Evolutionary conservation across 2,113 vertebrate species (phyloP).

Genomic region (Colinus virginianus): DNA sequence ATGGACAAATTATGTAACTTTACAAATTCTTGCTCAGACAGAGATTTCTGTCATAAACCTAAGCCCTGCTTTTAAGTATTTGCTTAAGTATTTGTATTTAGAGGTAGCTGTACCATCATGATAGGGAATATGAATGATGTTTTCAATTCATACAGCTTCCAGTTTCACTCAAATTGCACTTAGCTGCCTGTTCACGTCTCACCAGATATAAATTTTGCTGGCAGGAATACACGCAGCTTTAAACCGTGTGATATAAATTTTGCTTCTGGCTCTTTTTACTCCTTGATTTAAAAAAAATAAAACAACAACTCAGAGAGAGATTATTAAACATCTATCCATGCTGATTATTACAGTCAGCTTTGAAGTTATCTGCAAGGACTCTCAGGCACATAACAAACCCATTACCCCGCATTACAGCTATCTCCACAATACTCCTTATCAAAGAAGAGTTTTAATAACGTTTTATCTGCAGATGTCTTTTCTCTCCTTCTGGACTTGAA

Average conservation of each 20-base stretch:
- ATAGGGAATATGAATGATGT: constrained; percentile 24
- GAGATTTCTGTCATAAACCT: background rate
- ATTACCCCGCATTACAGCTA: background rate
- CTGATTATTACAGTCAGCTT: background rate
- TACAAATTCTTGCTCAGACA: background rate
- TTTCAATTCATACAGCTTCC: constrained; percentile 18
- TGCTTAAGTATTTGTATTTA: constrained; percentile 1
- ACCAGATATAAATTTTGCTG: constrained; percentile 9
- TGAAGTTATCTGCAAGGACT: background rate
- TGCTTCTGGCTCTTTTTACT: background rate
- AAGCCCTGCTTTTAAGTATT: background rate
- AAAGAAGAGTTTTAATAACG: background rate
- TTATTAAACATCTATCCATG: background rate
- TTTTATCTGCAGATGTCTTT: background rate
- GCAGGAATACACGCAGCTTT: background rate
- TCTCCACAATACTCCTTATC: background rate
- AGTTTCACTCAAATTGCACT: constrained; percentile 15
- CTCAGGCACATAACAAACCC: background rate
- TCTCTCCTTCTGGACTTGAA: background rate
- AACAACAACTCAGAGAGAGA: background rate
- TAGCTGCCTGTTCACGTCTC: constrained; percentile 3
- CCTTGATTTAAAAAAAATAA: background rate
- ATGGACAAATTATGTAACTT: background rate
- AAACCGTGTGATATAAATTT: constrained; percentile 14
- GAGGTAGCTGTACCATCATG: background rate